Conservation (phyloP, 2,113 vertebrate species). For the Stictonetta naevosa region DNA sequence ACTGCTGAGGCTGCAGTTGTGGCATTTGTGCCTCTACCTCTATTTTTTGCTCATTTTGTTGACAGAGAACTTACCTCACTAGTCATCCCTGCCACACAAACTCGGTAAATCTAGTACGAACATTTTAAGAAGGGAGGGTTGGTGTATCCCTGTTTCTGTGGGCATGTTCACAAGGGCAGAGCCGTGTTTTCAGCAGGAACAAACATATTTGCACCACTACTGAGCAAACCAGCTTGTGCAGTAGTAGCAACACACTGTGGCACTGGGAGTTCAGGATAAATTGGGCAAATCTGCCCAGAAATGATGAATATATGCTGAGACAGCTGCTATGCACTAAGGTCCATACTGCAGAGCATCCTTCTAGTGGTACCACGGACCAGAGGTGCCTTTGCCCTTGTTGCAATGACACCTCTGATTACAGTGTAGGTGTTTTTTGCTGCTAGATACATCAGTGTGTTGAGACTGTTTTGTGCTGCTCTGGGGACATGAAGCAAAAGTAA, state of each 20-base stretch:
- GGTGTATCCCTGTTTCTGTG: fast-evolving
- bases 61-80: not conserved
- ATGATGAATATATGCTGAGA: not conserved
- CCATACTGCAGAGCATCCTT: not conserved
- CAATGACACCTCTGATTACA: not conserved
- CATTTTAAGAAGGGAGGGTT: not conserved
- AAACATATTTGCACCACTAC: not conserved
- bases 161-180: not conserved
- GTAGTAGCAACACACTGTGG: not conserved
- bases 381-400: not conserved
- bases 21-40: not conserved
- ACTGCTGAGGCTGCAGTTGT: not conserved
- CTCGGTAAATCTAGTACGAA: not conserved
- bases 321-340: not conserved
- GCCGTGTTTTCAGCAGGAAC: not conserved
- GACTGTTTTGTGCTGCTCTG: not conserved
- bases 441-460: not conserved
- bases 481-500: not conserved
- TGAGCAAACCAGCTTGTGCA: not conserved
- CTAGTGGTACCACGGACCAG: not conserved
- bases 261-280: not conserved
- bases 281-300: not conserved
- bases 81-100: not conserved
- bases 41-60: not conserved
- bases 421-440: not conserved